phyloP scores from a whole-genome alignment of 2,797 vertebrate genomes.

The Prionace glauca region DNA sequence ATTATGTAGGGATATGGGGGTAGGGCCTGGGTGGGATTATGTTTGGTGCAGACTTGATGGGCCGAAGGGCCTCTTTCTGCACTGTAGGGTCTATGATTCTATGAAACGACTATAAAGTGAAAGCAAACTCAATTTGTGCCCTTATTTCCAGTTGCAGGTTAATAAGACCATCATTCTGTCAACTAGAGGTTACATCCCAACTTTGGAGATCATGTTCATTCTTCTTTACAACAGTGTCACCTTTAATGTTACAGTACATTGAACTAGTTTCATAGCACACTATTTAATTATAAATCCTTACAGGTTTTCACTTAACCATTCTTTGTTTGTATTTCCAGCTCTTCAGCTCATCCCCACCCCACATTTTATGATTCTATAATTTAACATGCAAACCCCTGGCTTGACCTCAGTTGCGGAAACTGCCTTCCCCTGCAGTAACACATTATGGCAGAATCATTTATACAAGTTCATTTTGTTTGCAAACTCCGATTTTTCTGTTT shows the following conservation, averaged over 20 bases:
- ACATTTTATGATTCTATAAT: too few relatives aligned
- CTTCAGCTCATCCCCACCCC: background rate
- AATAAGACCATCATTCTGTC: background rate
- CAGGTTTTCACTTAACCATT: background rate
- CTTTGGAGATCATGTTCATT: background rate
- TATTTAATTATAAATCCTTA: background rate
- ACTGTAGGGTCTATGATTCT: too few relatives aligned
- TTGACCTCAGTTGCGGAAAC: background rate
- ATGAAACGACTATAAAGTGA: background rate
- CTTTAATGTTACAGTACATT: background rate
- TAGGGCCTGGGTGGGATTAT: too few relatives aligned
- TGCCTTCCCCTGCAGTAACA: background rate
- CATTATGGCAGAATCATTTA: background rate
- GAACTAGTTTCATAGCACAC: background rate
- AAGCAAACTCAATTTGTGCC: background rate
- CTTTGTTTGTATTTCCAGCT: background rate
- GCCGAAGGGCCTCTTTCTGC: too few relatives aligned
- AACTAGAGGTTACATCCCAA: background rate
- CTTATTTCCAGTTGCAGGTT: background rate
- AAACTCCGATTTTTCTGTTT: background rate
- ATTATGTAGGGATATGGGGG: too few relatives aligned
- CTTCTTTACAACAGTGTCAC: too few relatives aligned
- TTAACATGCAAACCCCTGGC: background rate
- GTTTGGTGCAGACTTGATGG: too few relatives aligned
- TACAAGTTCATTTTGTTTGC: background rate